phyloP scores from a whole-genome alignment of 2,113 vertebrate species.

The Pseudorasbora parva region DNA sequence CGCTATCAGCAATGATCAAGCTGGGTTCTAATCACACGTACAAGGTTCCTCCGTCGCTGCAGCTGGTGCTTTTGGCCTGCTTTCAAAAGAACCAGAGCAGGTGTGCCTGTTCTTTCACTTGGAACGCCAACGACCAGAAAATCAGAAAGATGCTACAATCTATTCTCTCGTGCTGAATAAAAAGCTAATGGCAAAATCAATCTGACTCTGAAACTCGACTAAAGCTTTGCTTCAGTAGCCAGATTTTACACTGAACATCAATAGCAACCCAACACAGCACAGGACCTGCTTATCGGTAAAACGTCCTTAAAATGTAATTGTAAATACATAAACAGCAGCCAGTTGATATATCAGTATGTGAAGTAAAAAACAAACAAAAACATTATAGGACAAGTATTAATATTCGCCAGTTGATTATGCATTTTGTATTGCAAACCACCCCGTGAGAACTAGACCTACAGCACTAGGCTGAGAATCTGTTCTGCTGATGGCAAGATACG shows the following conservation, averaged over 20 bases:
- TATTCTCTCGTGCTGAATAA: background rate
- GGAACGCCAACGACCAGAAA: background rate
- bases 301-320: background rate
- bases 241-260: background rate
- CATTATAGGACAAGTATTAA: background rate
- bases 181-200: background rate
- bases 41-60: conserved; percentile 38
- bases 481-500: background rate
- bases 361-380: background rate
- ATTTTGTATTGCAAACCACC: background rate
- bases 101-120: conserved; percentile 15
- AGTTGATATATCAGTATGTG: no score
- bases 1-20: conserved; percentile 62
- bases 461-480: background rate
- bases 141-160: background rate
- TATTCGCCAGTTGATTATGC: background rate
- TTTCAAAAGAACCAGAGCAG: conserved; percentile 66
- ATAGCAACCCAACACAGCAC: background rate
- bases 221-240: background rate
- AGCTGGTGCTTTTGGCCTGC: conserved; percentile 66
- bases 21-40: conserved; percentile 53
- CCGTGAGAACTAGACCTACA: background rate
- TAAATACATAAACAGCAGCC: background rate
- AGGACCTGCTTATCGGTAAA: background rate
- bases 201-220: background rate